Conservation (phyloP, 2,113 vertebrate species). For the Notechis scutatus region DNA sequence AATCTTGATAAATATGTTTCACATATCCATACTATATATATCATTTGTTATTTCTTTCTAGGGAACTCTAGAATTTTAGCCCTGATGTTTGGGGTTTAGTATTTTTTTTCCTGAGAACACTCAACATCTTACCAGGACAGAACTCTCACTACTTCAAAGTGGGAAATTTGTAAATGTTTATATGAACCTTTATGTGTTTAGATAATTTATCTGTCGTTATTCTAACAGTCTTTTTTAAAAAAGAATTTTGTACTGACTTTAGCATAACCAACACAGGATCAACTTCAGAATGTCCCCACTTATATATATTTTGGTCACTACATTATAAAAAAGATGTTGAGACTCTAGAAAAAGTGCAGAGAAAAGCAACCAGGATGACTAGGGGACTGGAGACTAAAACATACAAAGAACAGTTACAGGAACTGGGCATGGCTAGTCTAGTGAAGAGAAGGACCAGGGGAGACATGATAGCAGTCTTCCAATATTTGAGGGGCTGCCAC, state of each 20-base stretch:
- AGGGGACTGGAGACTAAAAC: too few species aligned
- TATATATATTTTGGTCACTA: background rate
- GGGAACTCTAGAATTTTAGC: background rate
- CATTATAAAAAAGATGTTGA: too few species aligned
- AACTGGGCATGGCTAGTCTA: too few species aligned
- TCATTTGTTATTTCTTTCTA: background rate
- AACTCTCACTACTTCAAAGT: background rate
- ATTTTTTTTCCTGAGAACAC: background rate
- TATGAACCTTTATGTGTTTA: background rate
- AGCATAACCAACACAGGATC: background rate
- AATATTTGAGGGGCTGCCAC: too few species aligned
- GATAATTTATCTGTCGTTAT: background rate
- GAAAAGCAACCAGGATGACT: too few species aligned
- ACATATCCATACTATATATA: background rate
- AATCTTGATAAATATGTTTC: background rate
- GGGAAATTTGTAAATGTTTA: background rate
- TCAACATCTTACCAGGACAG: background rate
- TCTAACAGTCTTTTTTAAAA: slow-evolving; percentile 27
- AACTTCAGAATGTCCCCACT: background rate
- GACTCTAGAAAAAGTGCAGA: too few species aligned
- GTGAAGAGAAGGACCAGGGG: too few species aligned
- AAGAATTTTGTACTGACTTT: slow-evolving; percentile 4
- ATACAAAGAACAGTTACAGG: too few species aligned
- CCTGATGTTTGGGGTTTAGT: background rate
- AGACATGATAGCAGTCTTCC: too few species aligned